Evolutionary conservation across 1,140 invertebrate species (phyloP).

Genomic region (Stegodyphus mimosarum): DNA sequence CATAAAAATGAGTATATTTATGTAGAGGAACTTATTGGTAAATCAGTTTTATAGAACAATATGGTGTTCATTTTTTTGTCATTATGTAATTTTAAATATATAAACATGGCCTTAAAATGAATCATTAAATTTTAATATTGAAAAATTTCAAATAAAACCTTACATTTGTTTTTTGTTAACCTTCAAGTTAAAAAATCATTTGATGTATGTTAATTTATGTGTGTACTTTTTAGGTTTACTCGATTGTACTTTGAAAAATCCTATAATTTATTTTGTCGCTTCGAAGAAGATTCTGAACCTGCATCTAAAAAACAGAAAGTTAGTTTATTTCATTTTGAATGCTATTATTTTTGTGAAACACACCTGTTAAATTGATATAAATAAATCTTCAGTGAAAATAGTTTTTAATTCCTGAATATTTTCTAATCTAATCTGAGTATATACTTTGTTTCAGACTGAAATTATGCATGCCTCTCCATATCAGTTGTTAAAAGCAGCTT

Average conservation of each 20-base stretch:
- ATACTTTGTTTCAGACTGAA: not conserved
- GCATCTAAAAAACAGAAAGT: conserved; percentile 16
- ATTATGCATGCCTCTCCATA: not conserved
- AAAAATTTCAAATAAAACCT: not conserved
- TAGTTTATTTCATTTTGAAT: not conserved
- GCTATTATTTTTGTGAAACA: not conserved
- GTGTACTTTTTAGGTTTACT: conserved; percentile 15
- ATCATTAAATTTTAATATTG: no score
- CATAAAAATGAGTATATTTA: no score
- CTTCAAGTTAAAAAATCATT: not conserved
- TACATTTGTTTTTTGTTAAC: not conserved
- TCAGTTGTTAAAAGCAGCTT: conserved; percentile 28
- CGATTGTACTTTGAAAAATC: conserved; percentile 31
- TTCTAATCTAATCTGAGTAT: not conserved
- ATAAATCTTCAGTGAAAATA: not conserved
- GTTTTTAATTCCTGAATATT: not conserved
- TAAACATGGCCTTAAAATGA: not conserved
- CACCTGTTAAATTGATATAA: not conserved
- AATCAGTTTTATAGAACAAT: not conserved
- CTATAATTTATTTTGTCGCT: conserved; percentile 34
- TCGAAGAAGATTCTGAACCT: conserved; percentile 10
- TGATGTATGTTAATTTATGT: no score
- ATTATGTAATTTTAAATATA: not conserved
- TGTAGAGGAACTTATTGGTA: not conserved
- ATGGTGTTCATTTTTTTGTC: not conserved